Evolutionary conservation across 2,888 invertebrate genomes (phyloP), one percentile per base, ranked within the genome.

Genomic region (Torymus texanus): DNA sequence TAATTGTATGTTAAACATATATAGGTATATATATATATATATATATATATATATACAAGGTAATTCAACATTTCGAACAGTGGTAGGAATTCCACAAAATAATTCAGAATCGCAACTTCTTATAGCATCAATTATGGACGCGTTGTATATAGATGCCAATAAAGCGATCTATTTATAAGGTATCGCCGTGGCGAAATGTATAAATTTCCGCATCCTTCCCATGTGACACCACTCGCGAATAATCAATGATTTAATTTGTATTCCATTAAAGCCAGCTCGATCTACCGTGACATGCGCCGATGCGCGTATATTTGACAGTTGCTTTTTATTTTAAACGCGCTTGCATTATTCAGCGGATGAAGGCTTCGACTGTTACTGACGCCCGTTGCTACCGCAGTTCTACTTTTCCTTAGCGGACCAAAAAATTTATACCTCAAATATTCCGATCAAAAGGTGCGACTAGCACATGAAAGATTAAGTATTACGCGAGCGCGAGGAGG

Each of bases 381-480:
- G n/a, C n/a, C n/a, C n/a, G n/a, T n/a, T n/a, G 21, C n/a, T 12
- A 11, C 2, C 14, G 13, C 14, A 68, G 29, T 75, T 51, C 75
- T n/a, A 75, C 55, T 61, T 55, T 59, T 18, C 41, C 41, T 41
- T 8, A 5, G 8, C 41, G 11, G 29, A 53, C 13, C 59, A 62
- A 75, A 68, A 68, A 68, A 62, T 75, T 53, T 66, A 55, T 75
- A 67, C 68, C n/a, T 75, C 75, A 68, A 75, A 75, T 75, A 75
- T 75, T 75, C 62, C 62, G 68, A 68, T 68, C 55, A 75, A 68
- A 68, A 75, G 68, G 62, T 62, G 55, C 29, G 53, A 75, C 61
- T 61, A 29, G 53, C 55, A 13, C 14, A 41, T 62, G n/a, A 68
- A 55, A 62, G 75, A 68, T 68, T 65, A 74, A 73, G 63, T 24